phyloP scores from a whole-genome alignment of 2,888 invertebrate species.

The Linyphia triangularis region DNA sequence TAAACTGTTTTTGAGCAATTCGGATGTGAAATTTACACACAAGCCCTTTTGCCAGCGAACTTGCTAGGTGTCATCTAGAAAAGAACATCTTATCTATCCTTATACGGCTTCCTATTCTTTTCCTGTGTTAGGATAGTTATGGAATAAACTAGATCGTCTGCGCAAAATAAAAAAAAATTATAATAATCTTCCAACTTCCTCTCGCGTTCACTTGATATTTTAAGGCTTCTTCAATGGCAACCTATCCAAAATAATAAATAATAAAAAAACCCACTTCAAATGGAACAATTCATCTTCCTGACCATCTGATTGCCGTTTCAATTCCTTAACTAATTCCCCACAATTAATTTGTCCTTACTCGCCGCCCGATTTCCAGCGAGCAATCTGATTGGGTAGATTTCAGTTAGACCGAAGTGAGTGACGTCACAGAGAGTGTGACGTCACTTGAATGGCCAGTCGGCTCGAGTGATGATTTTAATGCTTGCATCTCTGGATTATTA shows the following conservation, averaged over 20 bases:
- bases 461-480: slow-evolving; percentile 2
- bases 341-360: slow-evolving; percentile 70
- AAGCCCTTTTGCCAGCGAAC: too few species aligned
- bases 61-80: too few species aligned
- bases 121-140: slow-evolving; percentile 4
- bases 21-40: too few species aligned
- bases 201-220: slow-evolving; percentile 7
- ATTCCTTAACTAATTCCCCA: slow-evolving; percentile 42
- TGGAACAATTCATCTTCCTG: slow-evolving; percentile 29
- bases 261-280: slow-evolving; percentile 1
- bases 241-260: slow-evolving; percentile 28
- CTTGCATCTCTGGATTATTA: slow-evolving; percentile 10
- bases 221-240: slow-evolving; percentile 21
- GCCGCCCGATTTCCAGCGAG: slow-evolving; percentile 23
- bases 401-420: slow-evolving; percentile 20
- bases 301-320: slow-evolving; percentile 32
- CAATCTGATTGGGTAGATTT: slow-evolving; percentile 45
- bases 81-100: background rate
- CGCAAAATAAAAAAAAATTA: background rate
- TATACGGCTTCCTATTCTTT: slow-evolving; percentile 3
- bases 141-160: background rate
- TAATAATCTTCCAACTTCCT: slow-evolving; percentile 17
- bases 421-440: slow-evolving; percentile 44
- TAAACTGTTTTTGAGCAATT: too few species aligned
- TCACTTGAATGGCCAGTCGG: slow-evolving; percentile 39